Evolutionary conservation across 1,140 invertebrate species (phyloP), one percentile per base, ranked within the genome.

Genomic region (Oppia nitens): DNA sequence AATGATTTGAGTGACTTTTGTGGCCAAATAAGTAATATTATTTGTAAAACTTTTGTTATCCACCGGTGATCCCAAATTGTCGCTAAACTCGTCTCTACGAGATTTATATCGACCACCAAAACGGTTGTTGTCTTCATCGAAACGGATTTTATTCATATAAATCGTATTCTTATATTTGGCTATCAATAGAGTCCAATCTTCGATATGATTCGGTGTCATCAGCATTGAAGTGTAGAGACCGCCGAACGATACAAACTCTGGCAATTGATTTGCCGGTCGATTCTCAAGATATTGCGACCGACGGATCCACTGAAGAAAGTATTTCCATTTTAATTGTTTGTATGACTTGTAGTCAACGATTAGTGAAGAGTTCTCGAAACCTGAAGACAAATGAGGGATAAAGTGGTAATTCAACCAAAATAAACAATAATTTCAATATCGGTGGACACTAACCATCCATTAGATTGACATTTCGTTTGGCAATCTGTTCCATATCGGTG

Each of bases 181-280:
- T 9, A 40, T 17, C 6, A 40, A 17, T 40, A 40, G 32, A 40
- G 32, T 17, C 32, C 32, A 40, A 6, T 6, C 6, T 40, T 40
- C 32, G 32, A 40, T 40, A 6, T 40, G 6, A 17, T 9, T 9
- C 17, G 32, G 32, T 9, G 32, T 40, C 32, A 40, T 40, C 32
- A 40, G 6, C 17, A 40, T 9, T 6, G 32, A 40, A 9, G 32
- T 40, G 32, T 9, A 40, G 6, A 40, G 32, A 40, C 32, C 32
- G 6, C 32, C 32, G 17, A 40, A 40, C 32, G 32, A 40, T 9
- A 40, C 17, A 40, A 40, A 40, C 6, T 40, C 6, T 40, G 32
- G 32, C 32, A 40, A 6, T 17, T 9, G 6, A 9, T 40, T 17
- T 40, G 32, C 6, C 40, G 60, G 59, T 59, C 52, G 61, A 64